Conservation (phyloP, 2,888 invertebrate genomes). For the Ectobius pallidus region DNA sequence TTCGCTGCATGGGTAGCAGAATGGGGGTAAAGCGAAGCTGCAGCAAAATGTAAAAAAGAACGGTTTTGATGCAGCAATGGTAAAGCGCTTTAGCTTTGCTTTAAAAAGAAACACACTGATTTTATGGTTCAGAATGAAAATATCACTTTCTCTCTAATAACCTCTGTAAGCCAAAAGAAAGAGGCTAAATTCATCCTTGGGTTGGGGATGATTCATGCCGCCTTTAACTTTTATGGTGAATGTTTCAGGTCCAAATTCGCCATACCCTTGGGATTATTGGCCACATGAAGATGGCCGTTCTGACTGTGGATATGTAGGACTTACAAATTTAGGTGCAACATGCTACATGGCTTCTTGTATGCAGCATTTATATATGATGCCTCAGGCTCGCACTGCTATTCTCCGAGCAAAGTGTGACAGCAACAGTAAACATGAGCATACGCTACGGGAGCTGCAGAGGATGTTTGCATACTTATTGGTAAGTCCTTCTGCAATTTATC, state of each 20-base stretch:
- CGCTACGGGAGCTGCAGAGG: conserved; percentile 84
- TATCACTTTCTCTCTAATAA: no score
- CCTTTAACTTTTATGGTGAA: no score
- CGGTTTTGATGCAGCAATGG: no score
- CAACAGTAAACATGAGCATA: conserved; percentile 79
- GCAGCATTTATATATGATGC: conserved; percentile 98
- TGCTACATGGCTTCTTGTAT: conserved; percentile 98
- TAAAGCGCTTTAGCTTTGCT: no score
- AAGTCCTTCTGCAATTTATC: conserved; percentile 45
- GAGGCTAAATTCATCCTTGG: no score
- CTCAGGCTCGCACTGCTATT: conserved; percentile 85
- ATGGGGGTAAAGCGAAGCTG: no score
- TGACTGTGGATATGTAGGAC: conserved; percentile 92
- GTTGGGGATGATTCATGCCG: no score
- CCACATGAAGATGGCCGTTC: conserved; percentile 94
- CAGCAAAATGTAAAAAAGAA: no score
- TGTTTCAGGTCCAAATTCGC: conserved; percentile 70
- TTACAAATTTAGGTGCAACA: conserved; percentile 94
- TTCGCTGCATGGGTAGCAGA: no score
- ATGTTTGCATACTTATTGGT: conserved; percentile 94
- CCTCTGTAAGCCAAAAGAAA: no score
- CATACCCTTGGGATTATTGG: conserved; percentile 98
- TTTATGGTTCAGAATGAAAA: no score
- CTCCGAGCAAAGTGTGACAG: conserved; percentile 75
- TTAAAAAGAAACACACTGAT: no score